phyloP scores from a whole-genome alignment of 2,113 vertebrate species.

The mouse (Mus musculus) region GRCm39 chr3:60865501-60866000 shows the following conservation, averaged over 20 bases:
- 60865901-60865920: not conserved
- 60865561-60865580: not conserved
- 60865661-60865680: not conserved
- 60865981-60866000: not conserved
- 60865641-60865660: not conserved
- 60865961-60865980: not conserved
- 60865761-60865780: accelerated
- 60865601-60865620: not conserved
- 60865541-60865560: not conserved
- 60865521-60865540: not conserved
- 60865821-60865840: accelerated
- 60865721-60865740: not conserved
- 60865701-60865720: not conserved
- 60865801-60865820: not conserved
- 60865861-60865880: not conserved
- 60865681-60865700: not conserved
- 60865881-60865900: not conserved
- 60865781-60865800: not conserved
- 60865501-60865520: not conserved
- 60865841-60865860: accelerated
- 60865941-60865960: not conserved
- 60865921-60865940: not conserved
- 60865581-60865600: not conserved
- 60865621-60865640: not conserved
- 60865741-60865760: not conserved